Base-by-base conservation (phyloP, 1,140 invertebrate genomes). In the Zaprionus lachaisei region DNA sequence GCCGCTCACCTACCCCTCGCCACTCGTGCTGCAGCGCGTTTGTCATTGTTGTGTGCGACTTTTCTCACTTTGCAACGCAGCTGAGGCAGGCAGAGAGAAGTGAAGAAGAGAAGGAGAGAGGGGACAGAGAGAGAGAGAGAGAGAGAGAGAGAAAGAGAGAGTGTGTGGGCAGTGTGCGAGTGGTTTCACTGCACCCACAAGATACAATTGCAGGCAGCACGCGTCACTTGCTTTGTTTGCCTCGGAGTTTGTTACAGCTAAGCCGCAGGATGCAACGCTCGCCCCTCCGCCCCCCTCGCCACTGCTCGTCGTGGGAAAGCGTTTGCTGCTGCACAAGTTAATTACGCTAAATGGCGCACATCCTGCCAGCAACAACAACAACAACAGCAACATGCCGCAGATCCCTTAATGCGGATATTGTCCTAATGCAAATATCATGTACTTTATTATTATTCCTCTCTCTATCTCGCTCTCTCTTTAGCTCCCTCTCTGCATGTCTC, bases 21-120 rank as follows among this genome's bases (percentile, higher is more conserved):
- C 9, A 9, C 9, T 11, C 31, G 4, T 34, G 31, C 15, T 41
- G 51, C 69, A 72, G 57, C 79, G 62, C 83, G 80, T 85, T 86
- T 82, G 83, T 85, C 85, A 85, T 85, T 81, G 74, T 71, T 89
- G 85, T 89, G 85, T 89, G 85, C 85, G 85, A 89, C 79, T 89
- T 89, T 89, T 89, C 85, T 89, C 85, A 89, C 85, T 89, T 89
- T 57, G 76, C 49, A 22, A 12, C 11, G 66, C 37, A 24, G 17
- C 11, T 44, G 1, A 44, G 34, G 60, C n/a, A n/a, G 37, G 17
- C n/a, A 22, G 12, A 34, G 66, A 4, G 20, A 12, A 47, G n/a
- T 7, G 7, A 17, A 3, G 14, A 38, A 7, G 5, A 31, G 38
- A 20, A 15, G 6, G 20, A 20, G 22, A 14, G n/a, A 22, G 14